Evolutionary conservation across 2,113 vertebrate species (phyloP), one percentile per base, ranked within the genome.

Genomic region (Polypterus senegalus): DNA sequence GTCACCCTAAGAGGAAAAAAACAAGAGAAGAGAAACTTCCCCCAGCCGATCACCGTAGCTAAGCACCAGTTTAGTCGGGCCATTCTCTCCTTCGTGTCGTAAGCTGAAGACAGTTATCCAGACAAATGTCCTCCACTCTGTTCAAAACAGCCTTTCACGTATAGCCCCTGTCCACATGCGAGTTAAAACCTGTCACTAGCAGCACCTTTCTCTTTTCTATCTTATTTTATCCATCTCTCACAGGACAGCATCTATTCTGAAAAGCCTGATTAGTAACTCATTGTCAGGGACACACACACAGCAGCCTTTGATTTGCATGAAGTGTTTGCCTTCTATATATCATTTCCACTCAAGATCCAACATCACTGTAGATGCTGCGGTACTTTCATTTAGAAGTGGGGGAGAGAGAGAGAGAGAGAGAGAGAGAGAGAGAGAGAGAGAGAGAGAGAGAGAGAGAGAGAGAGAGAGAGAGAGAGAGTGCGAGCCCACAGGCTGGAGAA

Each of bases 61-160:
- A 93, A 82, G 71, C 90, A 92, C 85, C 88, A 89, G 69, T 75
- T 69, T 54, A 87, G 72, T 61, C 84, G 73, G 59, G 87, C 83
- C 91, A 94, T 92, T 60, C 69, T 75, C n/a, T 71, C 71, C 66
- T 65, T n/a, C 6, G 64, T 65, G 27, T 67, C 69, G 57, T 66
- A 62, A 65, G 49, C 47, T 62, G 55, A 27, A 27, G 27, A 27
- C 43, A 53, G 43, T 58, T 60, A 46, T 58, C 7, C 57, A 46
- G 51, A 9, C 58, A 44, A 27, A 62, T 5, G 4, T 55, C 27
- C 27, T 5, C 47, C 45, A 48, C 27, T 61, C 11, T 66, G 59
- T 60, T 61, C 47, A 5, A 7, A 11, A 60, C 7, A 9, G 3
- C 49, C 60, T 45, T 48, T 43, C 61, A 64, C 69, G n/a, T 51